A percentile compares a stretch with the other conserved stretches of the same genome.
phyloP scores from a whole-genome alignment of 1,140 invertebrate genomes.

The Hormaphis cornu region DNA sequence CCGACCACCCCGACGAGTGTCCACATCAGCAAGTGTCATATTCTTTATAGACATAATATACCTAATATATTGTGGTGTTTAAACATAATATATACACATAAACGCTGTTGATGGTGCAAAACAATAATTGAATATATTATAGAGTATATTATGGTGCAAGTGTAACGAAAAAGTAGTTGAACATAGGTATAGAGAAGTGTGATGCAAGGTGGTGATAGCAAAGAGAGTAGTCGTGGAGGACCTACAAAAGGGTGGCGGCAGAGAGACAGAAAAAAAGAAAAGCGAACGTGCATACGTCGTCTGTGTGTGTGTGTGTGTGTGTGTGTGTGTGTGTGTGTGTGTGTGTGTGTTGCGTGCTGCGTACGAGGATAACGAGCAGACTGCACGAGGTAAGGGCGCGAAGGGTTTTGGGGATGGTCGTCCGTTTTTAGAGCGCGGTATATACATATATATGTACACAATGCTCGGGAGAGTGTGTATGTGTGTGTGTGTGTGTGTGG shows the following conservation, averaged over 20 bases:
- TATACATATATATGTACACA: no score
- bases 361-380: conserved; percentile 17
- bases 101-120: no score
- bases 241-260: not conserved
- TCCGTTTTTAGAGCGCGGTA: conserved; percentile 23
- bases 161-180: not conserved
- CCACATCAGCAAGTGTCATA: no score
- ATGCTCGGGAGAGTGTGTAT: not conserved
- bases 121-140: no score
- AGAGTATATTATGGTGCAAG: not conserved
- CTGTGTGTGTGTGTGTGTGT: not conserved
- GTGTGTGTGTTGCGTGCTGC: not conserved
- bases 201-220: not conserved
- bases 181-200: not conserved
- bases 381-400: not conserved
- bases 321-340: not conserved
- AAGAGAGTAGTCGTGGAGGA: not conserved
- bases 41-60: no score
- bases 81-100: no score
- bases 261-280: conserved; percentile 1
- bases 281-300: no score
- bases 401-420: conserved; percentile 5
- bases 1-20: no score
- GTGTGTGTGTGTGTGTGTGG: not conserved
- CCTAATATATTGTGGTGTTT: no score